These are phyloP conservation scores for Stenodera caucasica DNA, from an alignment of 2,888 invertebrate genomes.

Conservation along the genomic window DNA sequence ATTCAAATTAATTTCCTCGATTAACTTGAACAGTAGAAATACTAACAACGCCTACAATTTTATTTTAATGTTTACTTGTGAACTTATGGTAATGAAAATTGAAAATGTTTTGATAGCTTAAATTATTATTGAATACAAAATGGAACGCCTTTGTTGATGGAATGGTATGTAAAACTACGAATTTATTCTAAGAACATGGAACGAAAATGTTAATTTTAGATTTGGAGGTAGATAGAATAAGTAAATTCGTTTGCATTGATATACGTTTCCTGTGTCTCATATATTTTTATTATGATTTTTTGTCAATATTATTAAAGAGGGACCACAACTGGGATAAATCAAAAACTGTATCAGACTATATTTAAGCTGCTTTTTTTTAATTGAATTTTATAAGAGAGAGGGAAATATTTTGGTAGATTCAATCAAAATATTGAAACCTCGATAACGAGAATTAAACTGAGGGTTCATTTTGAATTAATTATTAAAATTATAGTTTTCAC, in stretches of 20 bases:
- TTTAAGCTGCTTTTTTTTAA: not conserved
- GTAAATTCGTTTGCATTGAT: slow-evolving; percentile 4
- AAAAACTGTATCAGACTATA: not conserved
- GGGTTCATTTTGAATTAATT: no score
- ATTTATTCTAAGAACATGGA: slow-evolving; percentile 2
- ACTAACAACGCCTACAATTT: not conserved
- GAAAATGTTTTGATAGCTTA: not conserved
- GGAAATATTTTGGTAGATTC: no score
- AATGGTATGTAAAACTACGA: not conserved
- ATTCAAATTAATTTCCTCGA: no score
- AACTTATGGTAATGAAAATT: not conserved
- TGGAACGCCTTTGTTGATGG: slow-evolving; percentile 4
- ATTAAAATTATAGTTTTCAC: no score
- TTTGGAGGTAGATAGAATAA: slow-evolving; percentile 4
- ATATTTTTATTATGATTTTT: not conserved
- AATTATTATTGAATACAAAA: not conserved
- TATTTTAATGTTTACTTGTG: not conserved
- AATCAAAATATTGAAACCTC: not conserved
- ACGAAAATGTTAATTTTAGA: slow-evolving; percentile 7
- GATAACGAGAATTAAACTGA: not conserved
- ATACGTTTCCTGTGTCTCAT: slow-evolving; percentile 1
- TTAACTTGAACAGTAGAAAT: not conserved
- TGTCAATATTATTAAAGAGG: not conserved
- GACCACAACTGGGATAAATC: not conserved
- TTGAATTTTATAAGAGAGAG: not conserved